Base-by-base conservation (phyloP, 1,140 invertebrate species). In the Aphelenchoides fujianensis region DNA sequence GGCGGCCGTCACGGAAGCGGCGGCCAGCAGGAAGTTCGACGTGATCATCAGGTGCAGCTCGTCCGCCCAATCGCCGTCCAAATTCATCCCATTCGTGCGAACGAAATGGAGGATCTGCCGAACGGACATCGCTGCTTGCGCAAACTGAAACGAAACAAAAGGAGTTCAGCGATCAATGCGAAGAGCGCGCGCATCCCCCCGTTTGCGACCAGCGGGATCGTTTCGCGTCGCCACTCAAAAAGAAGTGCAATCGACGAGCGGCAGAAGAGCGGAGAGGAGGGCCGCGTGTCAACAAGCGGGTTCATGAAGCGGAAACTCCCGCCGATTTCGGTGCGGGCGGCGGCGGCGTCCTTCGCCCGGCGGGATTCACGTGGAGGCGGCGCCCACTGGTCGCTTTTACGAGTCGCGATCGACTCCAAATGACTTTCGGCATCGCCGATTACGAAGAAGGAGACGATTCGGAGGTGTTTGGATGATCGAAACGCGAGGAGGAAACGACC, bases 11-110 rank as follows among this genome's bases (percentile, higher is more conserved):
- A 71, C 1, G 7, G 9, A n/a, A 9, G 70, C 28, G 7, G 62
- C 23, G 9, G 35, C 69, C 9, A 71, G 55, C 12, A 71, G 27
- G 31, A 71, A 2, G 62, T 71, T 71, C 2, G 70, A 12, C 2
- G 70, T 71, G 23, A 70, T 19, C 63, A 66, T 16, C 2, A 16
- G 23, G 31, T 66, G 63, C 23, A 31, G 32, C 0, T 12, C 12
- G 31, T 66, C 63, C 2, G 34, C 31, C 12, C 9, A 48, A 66
- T 66, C 63, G 32, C 32, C 31, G 2, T 1, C 34, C 34, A 30
- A 16, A 35, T 34, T 30, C 16, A n/a, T 19, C 12, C 32, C 31
- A 66, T n/a, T 41, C 0, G 16, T 66, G 19, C 16, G 27, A 12
- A 37, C 63, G 23, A 66, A 66, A 48, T 37, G 16, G n/a, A 66